Conservation (phyloP, 2,113 vertebrate species). For the Maccullochella peelii region DNA sequence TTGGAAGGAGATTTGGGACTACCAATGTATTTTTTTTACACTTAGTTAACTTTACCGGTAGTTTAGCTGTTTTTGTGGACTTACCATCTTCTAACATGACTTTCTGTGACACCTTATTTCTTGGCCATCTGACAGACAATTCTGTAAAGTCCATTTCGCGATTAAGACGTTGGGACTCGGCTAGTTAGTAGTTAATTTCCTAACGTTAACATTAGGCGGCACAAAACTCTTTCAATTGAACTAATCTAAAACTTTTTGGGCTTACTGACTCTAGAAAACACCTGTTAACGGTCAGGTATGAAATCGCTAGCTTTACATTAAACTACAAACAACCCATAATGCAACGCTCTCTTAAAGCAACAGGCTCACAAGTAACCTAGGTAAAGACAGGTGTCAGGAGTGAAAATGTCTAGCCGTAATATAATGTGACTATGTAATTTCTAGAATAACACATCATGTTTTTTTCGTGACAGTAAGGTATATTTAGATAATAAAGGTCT, state of each 20-base stretch:
- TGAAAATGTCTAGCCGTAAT: neutral
- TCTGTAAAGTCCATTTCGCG: neutral
- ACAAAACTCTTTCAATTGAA: neutral
- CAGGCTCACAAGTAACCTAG: neutral
- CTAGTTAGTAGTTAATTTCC: no score
- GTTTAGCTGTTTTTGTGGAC: neutral
- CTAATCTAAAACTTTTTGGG: neutral
- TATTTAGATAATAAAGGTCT: neutral
- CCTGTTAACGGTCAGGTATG: neutral
- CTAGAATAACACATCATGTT: neutral
- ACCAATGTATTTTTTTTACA: neutral
- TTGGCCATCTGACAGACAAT: neutral
- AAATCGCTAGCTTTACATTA: neutral
- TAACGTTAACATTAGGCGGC: neutral
- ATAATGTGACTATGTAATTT: neutral
- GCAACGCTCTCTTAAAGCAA: neutral
- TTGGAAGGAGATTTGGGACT: neutral
- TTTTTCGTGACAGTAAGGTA: no score
- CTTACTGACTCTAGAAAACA: neutral
- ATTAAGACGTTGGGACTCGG: neutral
- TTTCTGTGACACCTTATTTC: neutral
- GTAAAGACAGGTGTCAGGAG: neutral
- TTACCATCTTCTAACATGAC: neutral
- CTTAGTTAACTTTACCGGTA: neutral
- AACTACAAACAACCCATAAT: neutral